Evolutionary conservation across 2,113 vertebrate species (phyloP).

Genomic region (Triplophysa siluroides): DNA sequence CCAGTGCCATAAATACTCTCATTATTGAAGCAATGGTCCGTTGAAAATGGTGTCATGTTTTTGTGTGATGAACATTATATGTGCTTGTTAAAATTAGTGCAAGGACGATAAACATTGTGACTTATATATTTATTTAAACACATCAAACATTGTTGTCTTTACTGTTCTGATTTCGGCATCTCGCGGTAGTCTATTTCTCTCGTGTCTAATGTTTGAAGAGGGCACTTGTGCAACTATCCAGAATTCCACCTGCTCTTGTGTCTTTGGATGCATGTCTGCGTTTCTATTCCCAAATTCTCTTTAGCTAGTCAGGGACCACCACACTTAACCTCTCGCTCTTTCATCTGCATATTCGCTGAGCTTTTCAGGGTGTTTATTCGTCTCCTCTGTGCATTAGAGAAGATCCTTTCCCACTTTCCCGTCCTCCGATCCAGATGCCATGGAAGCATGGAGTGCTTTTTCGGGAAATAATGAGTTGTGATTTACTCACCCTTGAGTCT

Average conservation of each 20-base stretch:
- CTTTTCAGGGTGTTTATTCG: conserved; percentile 21
- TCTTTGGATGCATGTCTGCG: background rate
- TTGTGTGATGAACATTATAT: conserved; percentile 10
- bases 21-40: conserved; percentile 63
- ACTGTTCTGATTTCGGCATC: background rate
- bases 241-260: background rate
- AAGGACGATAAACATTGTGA: background rate
- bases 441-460: background rate
- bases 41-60: conserved; percentile 62
- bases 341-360: conserved; percentile 26
- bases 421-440: conserved; percentile 16
- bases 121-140: background rate
- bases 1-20: conserved; percentile 61
- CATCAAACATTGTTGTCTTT: background rate
- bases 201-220: background rate
- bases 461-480: too few species aligned
- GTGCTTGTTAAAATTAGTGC: conserved; percentile 6
- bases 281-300: background rate
- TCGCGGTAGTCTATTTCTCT: background rate
- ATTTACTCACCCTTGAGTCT: too few species aligned
- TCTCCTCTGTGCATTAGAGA: conserved; percentile 29
- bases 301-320: conserved; percentile 36
- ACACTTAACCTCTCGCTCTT: conserved; percentile 20
- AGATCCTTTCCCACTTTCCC: conserved; percentile 41
- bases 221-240: background rate